Evolutionary conservation across 2,797 vertebrate species (phyloP).

Genomic region (Acipenser ruthenus): DNA sequence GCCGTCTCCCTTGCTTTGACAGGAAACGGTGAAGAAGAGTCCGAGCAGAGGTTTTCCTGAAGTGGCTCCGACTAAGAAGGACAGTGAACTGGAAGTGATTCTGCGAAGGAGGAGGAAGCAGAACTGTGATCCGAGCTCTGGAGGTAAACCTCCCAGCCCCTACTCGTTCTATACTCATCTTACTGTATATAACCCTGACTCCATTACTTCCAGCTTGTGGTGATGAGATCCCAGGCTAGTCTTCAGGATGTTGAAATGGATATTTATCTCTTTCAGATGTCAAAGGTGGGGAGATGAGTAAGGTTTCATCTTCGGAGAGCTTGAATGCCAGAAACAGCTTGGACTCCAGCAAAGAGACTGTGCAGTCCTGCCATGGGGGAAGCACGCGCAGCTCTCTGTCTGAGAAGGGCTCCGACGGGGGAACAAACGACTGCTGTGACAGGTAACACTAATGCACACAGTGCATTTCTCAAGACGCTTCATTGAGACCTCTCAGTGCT

Average conservation of each 20-base stretch:
- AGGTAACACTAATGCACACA: constrained; percentile 33
- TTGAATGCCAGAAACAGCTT: constrained; percentile 41
- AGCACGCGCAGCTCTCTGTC: constrained; percentile 47
- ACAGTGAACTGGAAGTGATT: constrained; percentile 70
- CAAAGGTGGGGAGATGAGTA: constrained; percentile 49
- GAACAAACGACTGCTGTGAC: constrained; percentile 44
- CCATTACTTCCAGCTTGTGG: too few relatives aligned
- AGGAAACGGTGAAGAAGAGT: constrained; percentile 69
- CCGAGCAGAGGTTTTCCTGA: constrained; percentile 67
- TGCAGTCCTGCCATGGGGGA: constrained; percentile 35
- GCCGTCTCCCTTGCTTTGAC: constrained; percentile 4
- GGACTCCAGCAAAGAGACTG: constrained; percentile 27
- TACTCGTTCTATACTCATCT: too few relatives aligned
- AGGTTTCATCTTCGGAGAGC: constrained; percentile 58
- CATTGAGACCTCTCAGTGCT: not conserved
- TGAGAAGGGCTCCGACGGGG: constrained; percentile 36
- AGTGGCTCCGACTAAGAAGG: constrained; percentile 49
- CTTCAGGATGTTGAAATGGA: too few relatives aligned
- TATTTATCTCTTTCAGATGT: constrained; percentile 39
- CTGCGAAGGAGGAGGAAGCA: constrained; percentile 64
- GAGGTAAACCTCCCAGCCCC: constrained; percentile 35
- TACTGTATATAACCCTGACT: not conserved
- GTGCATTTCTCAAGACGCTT: not conserved
- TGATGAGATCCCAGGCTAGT: too few relatives aligned
- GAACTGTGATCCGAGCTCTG: constrained; percentile 50